Percentiles rank a stretch among this genome's conserved stretches.
phyloP scores from a whole-genome alignment of 2,113 vertebrate genomes.

The Axis porcinus region DNA sequence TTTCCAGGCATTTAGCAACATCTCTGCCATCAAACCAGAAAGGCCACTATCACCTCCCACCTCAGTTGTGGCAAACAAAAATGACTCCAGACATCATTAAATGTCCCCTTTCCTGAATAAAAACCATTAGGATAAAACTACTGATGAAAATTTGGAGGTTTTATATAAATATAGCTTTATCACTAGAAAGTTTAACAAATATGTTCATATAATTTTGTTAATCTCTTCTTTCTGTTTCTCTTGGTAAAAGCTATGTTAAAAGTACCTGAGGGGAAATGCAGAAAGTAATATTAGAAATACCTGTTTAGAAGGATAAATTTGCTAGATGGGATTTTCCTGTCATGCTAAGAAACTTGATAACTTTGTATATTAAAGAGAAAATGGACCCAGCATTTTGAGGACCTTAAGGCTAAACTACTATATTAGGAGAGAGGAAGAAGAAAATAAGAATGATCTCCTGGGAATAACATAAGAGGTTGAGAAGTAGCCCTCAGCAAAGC shows the following conservation, averaged over 20 bases:
- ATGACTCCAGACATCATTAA: neutral
- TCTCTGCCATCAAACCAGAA: neutral
- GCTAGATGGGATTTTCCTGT: neutral
- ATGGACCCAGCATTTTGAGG: neutral
- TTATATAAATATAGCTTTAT: neutral
- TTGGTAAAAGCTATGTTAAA: neutral
- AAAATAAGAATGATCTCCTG: neutral
- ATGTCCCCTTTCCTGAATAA: neutral
- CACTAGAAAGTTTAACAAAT: neutral
- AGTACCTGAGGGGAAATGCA: neutral
- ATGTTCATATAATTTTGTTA: neutral
- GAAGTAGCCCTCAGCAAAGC: rapidly evolving
- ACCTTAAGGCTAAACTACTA: neutral
- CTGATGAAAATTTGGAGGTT: neutral
- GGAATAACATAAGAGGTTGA: rapidly evolving
- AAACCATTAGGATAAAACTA: neutral
- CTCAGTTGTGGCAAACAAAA: neutral
- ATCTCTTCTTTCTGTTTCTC: neutral
- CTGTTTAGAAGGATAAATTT: neutral
- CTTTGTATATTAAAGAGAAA: neutral
- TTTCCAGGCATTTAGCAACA: neutral
- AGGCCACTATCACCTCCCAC: rapidly evolving
- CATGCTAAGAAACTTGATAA: neutral
- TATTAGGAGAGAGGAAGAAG: neutral
- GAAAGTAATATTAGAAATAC: neutral